These are phyloP conservation scores for Grammomys dolichurus DNA, from an alignment of 2,113 vertebrate species.

Conservation along the genomic window DNA sequence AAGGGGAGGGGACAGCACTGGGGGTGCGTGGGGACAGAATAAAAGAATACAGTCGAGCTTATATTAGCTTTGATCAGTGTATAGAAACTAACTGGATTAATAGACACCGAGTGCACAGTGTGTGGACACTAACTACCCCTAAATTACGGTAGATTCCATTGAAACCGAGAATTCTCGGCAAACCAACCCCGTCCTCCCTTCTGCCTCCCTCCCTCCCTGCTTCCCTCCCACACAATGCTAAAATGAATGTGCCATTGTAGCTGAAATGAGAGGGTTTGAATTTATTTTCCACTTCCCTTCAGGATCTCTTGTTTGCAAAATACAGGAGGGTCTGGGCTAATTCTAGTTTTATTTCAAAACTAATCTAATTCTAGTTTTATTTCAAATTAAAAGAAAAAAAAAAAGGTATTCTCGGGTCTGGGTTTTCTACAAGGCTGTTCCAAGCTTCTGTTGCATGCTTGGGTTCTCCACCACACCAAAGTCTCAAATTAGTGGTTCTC, in stretches of 20 bases:
- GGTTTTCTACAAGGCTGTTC: conserved; percentile 39
- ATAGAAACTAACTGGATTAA: conserved; percentile 74
- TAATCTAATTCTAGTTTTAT: conserved; percentile 71
- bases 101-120: conserved; percentile 70
- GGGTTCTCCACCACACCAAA: neutral
- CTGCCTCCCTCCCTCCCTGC: neutral
- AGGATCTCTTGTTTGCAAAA: conserved; percentile 80
- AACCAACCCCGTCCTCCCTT: neutral
- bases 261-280: conserved; percentile 71
- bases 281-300: conserved; percentile 74
- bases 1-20: neutral
- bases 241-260: conserved; percentile 71
- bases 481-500: conserved; percentile 7
- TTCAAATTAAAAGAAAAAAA: neutral
- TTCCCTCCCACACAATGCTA: conserved; percentile 35
- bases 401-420: conserved; percentile 21
- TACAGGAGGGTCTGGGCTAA: conserved; percentile 62
- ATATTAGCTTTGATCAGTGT: conserved; percentile 71
- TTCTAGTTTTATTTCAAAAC: conserved; percentile 67
- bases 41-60: conserved; percentile 55
- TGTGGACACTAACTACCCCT: conserved; percentile 69
- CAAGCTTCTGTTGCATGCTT: conserved; percentile 23
- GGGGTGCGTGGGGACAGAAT: conserved; percentile 42
- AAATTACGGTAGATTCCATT: conserved; percentile 78
- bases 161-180: conserved; percentile 68